A percentile compares a stretch with the other conserved stretches of the same genome.
Conservation (phyloP, 2,113 vertebrate genomes). For the Silurus asotus region DNA sequence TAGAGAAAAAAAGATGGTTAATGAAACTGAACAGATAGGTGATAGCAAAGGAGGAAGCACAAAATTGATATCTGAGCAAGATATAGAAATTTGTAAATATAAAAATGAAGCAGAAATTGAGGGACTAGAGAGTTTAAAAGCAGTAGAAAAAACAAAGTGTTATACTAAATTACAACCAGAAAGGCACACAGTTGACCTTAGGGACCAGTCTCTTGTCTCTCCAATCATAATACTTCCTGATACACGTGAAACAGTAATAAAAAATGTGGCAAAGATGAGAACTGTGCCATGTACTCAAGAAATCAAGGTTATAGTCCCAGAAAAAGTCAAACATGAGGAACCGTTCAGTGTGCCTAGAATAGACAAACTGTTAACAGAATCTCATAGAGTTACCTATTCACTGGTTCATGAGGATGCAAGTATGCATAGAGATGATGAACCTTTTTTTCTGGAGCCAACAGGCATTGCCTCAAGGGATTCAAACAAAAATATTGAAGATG, state of each 20-base stretch:
- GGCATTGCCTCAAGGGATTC: constrained; percentile 51
- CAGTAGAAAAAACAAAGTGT: constrained; percentile 46
- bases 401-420: constrained; percentile 41
- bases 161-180: constrained; percentile 36
- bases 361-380: constrained; percentile 62
- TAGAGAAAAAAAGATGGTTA: neutral
- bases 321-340: constrained; percentile 52
- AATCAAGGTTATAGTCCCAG: constrained; percentile 47
- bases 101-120: constrained; percentile 42
- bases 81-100: constrained; percentile 8
- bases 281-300: constrained; percentile 41
- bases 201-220: constrained; percentile 35
- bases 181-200: constrained; percentile 33
- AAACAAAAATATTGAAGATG: constrained; percentile 38
- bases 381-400: constrained; percentile 56
- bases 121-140: constrained; percentile 26
- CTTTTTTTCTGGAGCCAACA: constrained; percentile 48
- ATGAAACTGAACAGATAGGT: neutral
- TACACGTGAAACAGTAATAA: constrained; percentile 35
- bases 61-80: neutral
- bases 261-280: constrained; percentile 54
- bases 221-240: constrained; percentile 48
- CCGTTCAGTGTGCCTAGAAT: constrained; percentile 56
- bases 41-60: constrained; percentile 3
- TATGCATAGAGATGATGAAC: constrained; percentile 52